phyloP scores from a whole-genome alignment of 2,888 invertebrate species.

The Deilephila elpenor region DNA sequence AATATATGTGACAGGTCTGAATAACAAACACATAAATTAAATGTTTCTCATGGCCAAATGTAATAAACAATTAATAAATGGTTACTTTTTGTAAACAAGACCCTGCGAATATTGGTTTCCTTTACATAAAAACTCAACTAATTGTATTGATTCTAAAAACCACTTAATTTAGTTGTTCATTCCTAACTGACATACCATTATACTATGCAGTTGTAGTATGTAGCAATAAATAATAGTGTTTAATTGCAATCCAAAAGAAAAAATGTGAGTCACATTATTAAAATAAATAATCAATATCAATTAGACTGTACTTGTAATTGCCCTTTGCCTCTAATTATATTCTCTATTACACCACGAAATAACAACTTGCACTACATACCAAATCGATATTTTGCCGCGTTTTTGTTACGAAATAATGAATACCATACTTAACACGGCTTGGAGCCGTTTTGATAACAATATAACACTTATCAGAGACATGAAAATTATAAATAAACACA shows the following conservation, averaged over 20 bases:
- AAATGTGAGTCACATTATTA: not conserved
- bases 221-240: not conserved
- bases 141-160: not conserved
- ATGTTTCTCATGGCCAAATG: too few relatives aligned
- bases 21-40: too few relatives aligned
- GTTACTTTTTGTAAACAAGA: too few relatives aligned
- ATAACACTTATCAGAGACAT: constrained; percentile 28
- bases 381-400: not conserved
- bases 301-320: not conserved
- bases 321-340: constrained; percentile 14
- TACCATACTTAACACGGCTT: not conserved
- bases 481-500: constrained; percentile 58
- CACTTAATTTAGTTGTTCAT: not conserved
- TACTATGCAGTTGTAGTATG: not conserved
- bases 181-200: not conserved
- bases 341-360: not conserved
- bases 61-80: too few relatives aligned
- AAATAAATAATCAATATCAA: constrained; percentile 10
- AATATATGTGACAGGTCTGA: too few relatives aligned
- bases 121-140: too few relatives aligned
- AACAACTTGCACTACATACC: constrained; percentile 1
- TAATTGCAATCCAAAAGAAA: not conserved
- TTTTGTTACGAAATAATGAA: not conserved
- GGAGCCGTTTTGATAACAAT: not conserved
- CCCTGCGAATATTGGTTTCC: too few relatives aligned